A percentile compares a stretch with the other conserved stretches of the same genome.
These are phyloP conservation scores for Brachionus angularis DNA, from an alignment of 1,140 invertebrate genomes.

Conservation along the genomic window DNA sequence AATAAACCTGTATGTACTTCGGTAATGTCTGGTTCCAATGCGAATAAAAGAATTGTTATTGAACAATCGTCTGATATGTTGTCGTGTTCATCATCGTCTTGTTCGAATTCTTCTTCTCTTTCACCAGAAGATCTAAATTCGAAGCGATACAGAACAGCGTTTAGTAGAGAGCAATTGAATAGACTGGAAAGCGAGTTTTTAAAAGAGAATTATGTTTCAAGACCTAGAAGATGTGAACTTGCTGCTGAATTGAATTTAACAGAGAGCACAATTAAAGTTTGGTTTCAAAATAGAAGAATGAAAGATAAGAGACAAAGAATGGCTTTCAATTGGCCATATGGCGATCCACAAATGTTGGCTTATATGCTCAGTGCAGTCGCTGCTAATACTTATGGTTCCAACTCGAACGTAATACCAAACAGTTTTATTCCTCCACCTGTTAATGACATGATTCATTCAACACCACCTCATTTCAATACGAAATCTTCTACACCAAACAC, in stretches of 20 bases:
- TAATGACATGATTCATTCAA: too few relatives aligned
- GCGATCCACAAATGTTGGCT: constrained; percentile 42
- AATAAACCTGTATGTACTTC: too few relatives aligned
- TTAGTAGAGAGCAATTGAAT: constrained; percentile 86
- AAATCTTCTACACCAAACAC: too few relatives aligned
- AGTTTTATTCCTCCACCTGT: too few relatives aligned
- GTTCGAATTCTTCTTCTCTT: constrained; percentile 14
- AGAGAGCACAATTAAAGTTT: constrained; percentile 98
- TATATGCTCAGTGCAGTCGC: constrained; percentile 42
- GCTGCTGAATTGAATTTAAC: constrained; percentile 85
- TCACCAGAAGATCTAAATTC: constrained; percentile 58
- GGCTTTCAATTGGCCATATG: constrained; percentile 78
- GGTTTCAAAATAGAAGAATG: constrained; percentile 99
- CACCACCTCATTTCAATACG: too few relatives aligned
- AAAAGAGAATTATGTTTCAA: constrained; percentile 93
- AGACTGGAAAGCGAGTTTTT: constrained; percentile 94
- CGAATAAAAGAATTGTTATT: neutral
- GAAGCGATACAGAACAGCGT: constrained; percentile 90
- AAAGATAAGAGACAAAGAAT: constrained; percentile 92
- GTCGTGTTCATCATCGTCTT: constrained; percentile 30
- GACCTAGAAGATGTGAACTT: constrained; percentile 88
- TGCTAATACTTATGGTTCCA: neutral
- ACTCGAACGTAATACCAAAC: neutral
- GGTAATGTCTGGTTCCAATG: too few relatives aligned
- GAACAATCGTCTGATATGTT: neutral